phyloP scores from a whole-genome alignment of 2,113 vertebrate species.

The Ifrita kowaldi region DNA sequence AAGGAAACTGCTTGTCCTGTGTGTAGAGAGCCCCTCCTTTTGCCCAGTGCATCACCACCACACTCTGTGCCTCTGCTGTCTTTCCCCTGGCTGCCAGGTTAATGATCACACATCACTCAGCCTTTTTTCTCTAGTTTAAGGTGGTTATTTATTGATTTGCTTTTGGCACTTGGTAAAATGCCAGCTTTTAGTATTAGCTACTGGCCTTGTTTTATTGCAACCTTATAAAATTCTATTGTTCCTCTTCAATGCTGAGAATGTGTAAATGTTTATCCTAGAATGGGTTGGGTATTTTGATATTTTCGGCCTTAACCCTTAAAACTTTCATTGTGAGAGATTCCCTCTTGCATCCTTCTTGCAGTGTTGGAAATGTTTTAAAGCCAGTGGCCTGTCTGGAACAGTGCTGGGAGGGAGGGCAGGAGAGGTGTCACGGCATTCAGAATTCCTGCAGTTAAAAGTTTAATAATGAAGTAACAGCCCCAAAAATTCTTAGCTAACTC shows the following conservation, averaged over 20 bases:
- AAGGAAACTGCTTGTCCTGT: not conserved
- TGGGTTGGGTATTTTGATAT: not conserved
- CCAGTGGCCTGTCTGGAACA: not conserved
- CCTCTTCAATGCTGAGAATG: not conserved
- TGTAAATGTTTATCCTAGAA: constrained; percentile 33
- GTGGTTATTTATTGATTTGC: constrained; percentile 49
- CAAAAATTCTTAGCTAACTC: not conserved
- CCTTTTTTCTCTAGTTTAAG: not conserved
- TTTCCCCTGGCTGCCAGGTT: not conserved
- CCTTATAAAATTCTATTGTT: constrained; percentile 31
- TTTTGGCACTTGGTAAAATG: not conserved
- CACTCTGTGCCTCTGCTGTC: not conserved
- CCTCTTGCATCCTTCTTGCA: not conserved
- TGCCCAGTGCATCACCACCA: not conserved
- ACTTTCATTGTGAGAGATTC: not conserved
- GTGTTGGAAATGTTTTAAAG: not conserved
- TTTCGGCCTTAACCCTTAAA: constrained; percentile 34
- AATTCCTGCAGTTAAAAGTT: not conserved
- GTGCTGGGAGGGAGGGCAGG: not conserved
- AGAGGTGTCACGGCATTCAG: not conserved
- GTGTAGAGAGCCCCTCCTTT: fast-evolving
- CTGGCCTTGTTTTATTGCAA: constrained; percentile 34
- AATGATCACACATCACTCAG: not conserved
- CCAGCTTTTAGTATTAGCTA: not conserved
- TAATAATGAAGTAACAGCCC: not conserved